Conservation (phyloP, 2,797 vertebrate genomes). For the Schizopygopsis pylzovi region DNA sequence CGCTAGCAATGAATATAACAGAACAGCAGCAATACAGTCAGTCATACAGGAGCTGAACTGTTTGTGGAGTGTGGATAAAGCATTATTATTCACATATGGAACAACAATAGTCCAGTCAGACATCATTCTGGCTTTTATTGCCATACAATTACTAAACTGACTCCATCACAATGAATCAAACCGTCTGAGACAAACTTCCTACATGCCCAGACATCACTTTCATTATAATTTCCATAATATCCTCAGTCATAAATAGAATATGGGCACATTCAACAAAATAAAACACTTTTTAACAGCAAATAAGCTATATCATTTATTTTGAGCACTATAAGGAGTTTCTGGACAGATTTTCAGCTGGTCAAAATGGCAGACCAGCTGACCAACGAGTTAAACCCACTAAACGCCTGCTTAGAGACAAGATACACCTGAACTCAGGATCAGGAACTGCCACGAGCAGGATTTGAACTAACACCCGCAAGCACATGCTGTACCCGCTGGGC, state of each 20-base stretch:
- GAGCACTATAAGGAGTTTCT: not conserved
- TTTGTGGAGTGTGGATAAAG: constrained; percentile 40
- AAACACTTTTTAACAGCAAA: not conserved
- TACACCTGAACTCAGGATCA: not conserved
- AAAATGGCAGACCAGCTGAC: not conserved
- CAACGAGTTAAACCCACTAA: not conserved
- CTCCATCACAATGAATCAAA: constrained; percentile 15
- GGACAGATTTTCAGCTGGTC: not conserved
- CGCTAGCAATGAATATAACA: not conserved
- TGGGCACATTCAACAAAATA: not conserved
- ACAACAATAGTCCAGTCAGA: constrained; percentile 34
- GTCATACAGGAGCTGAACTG: constrained; percentile 15
- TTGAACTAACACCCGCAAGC: not conserved
- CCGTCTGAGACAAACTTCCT: not conserved
- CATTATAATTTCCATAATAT: not conserved
- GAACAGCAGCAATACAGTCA: not conserved
- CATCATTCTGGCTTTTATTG: not conserved
- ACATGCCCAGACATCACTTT: not conserved
- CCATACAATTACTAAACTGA: constrained; percentile 13
- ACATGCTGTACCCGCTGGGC: not conserved
- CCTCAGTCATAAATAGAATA: not conserved
- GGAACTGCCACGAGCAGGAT: not conserved
- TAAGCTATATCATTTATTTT: not conserved
- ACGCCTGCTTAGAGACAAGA: not conserved
- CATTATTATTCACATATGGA: not conserved